phyloP scores from a whole-genome alignment of 2,797 vertebrate genomes.

The Diglossa cyanea region DNA sequence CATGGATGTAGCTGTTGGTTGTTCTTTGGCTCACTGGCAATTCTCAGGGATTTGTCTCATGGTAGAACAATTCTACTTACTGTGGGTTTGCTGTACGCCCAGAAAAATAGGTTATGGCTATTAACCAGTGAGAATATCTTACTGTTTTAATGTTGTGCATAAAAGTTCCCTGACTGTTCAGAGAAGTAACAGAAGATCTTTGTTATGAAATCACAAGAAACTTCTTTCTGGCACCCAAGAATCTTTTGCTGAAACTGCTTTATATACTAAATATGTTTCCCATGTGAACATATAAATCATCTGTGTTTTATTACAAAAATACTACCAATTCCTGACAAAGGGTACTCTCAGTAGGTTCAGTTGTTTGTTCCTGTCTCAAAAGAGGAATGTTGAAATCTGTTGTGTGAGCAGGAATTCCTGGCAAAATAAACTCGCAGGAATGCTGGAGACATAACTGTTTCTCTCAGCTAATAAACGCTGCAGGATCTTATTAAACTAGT shows the following conservation, averaged over 20 bases:
- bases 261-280: slow-evolving; percentile 9
- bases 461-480: slow-evolving; percentile 50
- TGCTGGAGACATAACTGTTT: slow-evolving; percentile 32
- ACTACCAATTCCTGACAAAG: slow-evolving; percentile 48
- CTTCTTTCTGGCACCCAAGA: slow-evolving; percentile 44
- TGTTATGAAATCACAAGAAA: slow-evolving; percentile 28
- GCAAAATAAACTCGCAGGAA: slow-evolving; percentile 35
- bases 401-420: slow-evolving; percentile 25
- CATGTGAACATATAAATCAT: slow-evolving; percentile 60
- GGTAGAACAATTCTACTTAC: not conserved
- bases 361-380: slow-evolving; percentile 33
- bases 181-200: slow-evolving; percentile 26
- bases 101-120: not conserved
- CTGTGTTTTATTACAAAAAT: slow-evolving; percentile 52
- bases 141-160: not conserved
- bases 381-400: slow-evolving; percentile 53
- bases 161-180: slow-evolving; percentile 2
- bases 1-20: not conserved
- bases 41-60: not conserved
- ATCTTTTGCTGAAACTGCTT: slow-evolving; percentile 3
- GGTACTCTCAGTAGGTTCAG: slow-evolving; percentile 28
- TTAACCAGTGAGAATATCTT: not conserved
- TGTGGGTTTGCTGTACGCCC: not conserved
- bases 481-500: not conserved
- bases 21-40: not conserved